Percentiles rank a stretch among this genome's conserved stretches.
Conservation (phyloP, 1,140 invertebrate genomes). For the Panonychus citri region DNA sequence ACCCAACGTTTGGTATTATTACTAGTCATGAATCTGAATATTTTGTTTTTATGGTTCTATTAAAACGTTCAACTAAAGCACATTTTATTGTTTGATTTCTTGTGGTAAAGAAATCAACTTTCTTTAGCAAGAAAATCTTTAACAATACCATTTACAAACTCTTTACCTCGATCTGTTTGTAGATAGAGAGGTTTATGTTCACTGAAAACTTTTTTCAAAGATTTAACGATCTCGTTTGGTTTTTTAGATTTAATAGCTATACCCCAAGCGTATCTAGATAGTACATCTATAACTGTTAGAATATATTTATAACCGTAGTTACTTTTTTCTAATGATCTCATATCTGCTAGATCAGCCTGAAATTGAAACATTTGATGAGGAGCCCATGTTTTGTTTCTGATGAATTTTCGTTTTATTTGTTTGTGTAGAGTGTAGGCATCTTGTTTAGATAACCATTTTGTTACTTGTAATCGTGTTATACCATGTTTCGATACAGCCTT, state of each 20-base stretch:
- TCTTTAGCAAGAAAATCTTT: constrained; percentile 8
- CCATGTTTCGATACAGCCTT: neutral
- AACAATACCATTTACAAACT: constrained; percentile 21
- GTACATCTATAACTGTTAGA: constrained; percentile 15
- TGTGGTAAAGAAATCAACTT: constrained; percentile 10
- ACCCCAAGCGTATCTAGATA: constrained; percentile 15
- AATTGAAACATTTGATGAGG: constrained; percentile 12
- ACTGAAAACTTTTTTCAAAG: constrained; percentile 4
- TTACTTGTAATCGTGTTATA: neutral
- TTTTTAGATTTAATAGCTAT: constrained; percentile 14
- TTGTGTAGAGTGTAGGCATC: neutral
- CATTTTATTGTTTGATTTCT: constrained; percentile 18
- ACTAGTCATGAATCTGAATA: constrained; percentile 17
- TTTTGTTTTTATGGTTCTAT: constrained; percentile 17
- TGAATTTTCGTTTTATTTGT: neutral
- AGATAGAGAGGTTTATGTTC: constrained; percentile 20
- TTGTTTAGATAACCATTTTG: neutral
- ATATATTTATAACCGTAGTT: constrained; percentile 12
- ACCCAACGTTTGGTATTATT: constrained; percentile 15
- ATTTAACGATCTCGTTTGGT: constrained; percentile 2
- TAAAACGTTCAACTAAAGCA: constrained; percentile 17
- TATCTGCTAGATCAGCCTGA: constrained; percentile 16
- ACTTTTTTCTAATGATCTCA: neutral
- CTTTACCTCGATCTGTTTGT: constrained; percentile 24
- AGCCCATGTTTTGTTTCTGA: neutral